Conservation (phyloP, 2,888 invertebrate genomes). For the Dicycla oo region DNA sequence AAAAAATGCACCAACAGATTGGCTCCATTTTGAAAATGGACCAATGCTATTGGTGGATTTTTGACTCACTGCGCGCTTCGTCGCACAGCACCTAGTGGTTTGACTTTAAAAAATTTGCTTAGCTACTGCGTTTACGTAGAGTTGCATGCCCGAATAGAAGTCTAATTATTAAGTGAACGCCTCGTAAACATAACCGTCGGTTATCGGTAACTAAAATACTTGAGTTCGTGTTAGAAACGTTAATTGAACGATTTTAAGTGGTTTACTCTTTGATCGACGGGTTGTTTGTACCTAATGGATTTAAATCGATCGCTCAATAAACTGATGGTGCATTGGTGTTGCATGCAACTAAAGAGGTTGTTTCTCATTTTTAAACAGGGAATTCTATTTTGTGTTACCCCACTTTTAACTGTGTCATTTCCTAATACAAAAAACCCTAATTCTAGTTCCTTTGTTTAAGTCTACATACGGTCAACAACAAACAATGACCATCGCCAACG, state of each 20-base stretch:
- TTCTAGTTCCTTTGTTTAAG: background rate
- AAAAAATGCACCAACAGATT: constrained; percentile 7
- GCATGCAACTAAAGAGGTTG: constrained; percentile 1
- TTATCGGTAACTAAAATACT: constrained; percentile 54
- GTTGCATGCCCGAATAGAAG: constrained; percentile 40
- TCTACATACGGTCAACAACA: constrained; percentile 3
- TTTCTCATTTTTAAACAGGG: background rate
- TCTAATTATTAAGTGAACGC: constrained; percentile 35
- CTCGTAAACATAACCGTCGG: constrained; percentile 44
- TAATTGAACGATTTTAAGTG: constrained; percentile 58
- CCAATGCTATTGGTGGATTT: background rate
- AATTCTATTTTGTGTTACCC: background rate
- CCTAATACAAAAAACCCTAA: background rate
- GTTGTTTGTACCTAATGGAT: constrained; percentile 37
- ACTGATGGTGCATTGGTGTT: background rate
- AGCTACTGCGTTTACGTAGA: constrained; percentile 70
- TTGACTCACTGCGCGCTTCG: background rate
- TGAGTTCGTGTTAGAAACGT: constrained; percentile 42
- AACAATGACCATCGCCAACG: constrained; percentile 2
- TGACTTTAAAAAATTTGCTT: constrained; percentile 79
- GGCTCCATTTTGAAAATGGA: background rate
- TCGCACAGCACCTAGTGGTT: constrained; percentile 8
- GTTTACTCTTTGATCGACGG: constrained; percentile 40
- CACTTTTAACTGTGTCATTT: background rate
- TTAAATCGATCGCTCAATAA: constrained; percentile 28